These are phyloP conservation scores for Acrossocheilus wenchowensis DNA, from an alignment of 2,797 vertebrate species.

Conservation along the genomic window DNA sequence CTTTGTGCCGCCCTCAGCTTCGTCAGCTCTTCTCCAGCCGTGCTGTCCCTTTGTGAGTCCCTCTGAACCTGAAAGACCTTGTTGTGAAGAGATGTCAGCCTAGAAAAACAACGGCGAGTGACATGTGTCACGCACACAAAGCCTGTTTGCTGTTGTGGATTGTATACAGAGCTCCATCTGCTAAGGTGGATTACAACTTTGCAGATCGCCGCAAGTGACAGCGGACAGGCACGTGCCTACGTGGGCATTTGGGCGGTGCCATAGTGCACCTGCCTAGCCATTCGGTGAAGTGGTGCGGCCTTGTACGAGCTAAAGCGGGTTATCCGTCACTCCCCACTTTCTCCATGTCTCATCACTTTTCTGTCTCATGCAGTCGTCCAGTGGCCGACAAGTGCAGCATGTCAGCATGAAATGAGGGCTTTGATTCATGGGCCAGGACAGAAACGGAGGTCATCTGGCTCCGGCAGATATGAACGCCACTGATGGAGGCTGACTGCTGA, in stretches of 20 bases:
- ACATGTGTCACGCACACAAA: constrained; percentile 79
- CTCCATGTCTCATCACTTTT: constrained; percentile 71
- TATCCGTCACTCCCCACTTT: constrained; percentile 73
- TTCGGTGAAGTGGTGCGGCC: constrained; percentile 59
- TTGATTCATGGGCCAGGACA: constrained; percentile 77
- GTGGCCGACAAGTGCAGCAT: constrained; percentile 64
- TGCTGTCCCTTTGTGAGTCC: constrained; percentile 71
- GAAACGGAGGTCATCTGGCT: constrained; percentile 74
- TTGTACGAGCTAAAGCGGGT: constrained; percentile 61
- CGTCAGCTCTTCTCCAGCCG: constrained; percentile 72
- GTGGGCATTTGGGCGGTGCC: constrained; percentile 25
- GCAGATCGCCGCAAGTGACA: constrained; percentile 71
- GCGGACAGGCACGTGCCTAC: background rate
- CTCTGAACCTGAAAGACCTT: constrained; percentile 66
- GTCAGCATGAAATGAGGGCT: constrained; percentile 73
- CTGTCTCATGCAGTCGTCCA: constrained; percentile 55
- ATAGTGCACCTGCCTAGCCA: constrained; percentile 60
- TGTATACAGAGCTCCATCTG: constrained; percentile 74
- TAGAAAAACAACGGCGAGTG: constrained; percentile 76
- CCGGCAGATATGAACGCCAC: constrained; percentile 70
- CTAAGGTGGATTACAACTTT: constrained; percentile 72
- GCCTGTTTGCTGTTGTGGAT: constrained; percentile 50
- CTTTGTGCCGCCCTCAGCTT: constrained; percentile 74
- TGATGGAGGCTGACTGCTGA: constrained; percentile 72
- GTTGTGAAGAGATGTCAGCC: constrained; percentile 75